Evolutionary conservation across 2,113 vertebrate genomes (phyloP).

Genomic region (Regulus satrapa): DNA sequence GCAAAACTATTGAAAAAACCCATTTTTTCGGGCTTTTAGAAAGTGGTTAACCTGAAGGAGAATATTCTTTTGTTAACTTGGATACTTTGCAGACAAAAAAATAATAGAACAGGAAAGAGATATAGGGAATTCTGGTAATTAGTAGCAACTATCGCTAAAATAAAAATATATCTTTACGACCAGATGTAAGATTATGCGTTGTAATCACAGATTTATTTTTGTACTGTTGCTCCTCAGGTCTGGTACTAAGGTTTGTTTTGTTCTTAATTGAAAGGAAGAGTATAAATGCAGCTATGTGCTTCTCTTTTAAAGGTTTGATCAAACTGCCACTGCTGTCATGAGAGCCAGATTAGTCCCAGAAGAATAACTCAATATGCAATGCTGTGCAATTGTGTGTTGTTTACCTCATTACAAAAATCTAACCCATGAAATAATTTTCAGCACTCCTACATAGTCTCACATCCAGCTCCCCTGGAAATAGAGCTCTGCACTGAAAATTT

Average conservation of each 20-base stretch:
- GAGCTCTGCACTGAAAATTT: conserved; percentile 14
- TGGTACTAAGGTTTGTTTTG: not conserved
- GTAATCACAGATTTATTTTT: conserved; percentile 21
- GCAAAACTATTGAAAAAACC: not conserved
- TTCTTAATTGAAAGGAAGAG: conserved; percentile 28
- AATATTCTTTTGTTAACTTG: not conserved
- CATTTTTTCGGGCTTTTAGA: not conserved
- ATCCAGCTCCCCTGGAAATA: conserved; percentile 41
- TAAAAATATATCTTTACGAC: not conserved
- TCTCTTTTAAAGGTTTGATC: conserved; percentile 38
- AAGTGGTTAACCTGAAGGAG: not conserved
- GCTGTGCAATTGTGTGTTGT: conserved; percentile 31
- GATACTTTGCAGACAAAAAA: not conserved
- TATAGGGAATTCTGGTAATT: not conserved
- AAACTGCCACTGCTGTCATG: conserved; percentile 23
- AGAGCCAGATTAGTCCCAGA: conserved; percentile 21
- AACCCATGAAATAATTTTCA: conserved; percentile 47
- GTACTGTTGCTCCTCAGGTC: not conserved
- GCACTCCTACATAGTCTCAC: conserved; percentile 12
- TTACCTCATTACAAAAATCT: conserved; percentile 59
- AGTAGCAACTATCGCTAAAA: not conserved
- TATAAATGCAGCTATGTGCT: not conserved
- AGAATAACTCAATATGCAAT: conserved; percentile 18
- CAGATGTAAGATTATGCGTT: not conserved
- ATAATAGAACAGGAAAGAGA: not conserved